Evolutionary conservation across 2,113 vertebrate species (phyloP).

Genomic region (Jaculus jaculus): DNA sequence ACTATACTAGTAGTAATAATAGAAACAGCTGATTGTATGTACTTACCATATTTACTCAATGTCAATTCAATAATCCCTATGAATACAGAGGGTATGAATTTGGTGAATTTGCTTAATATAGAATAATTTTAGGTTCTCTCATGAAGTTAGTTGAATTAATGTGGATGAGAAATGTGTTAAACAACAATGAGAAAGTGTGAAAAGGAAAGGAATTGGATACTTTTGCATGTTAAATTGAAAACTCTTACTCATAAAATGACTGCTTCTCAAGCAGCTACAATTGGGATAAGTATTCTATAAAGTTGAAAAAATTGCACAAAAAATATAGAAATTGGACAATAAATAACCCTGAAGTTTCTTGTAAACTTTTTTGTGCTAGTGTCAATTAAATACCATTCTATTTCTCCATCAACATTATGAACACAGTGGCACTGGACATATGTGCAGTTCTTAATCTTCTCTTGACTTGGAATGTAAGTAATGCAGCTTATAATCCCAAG

Average conservation of each 20-base stretch:
- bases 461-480: background rate
- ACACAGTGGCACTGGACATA: rapidly evolving
- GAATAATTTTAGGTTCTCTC: background rate
- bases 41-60: background rate
- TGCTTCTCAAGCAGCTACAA: background rate
- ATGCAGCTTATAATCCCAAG: background rate
- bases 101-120: background rate
- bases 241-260: background rate
- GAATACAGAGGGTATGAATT: background rate
- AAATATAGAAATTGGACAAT: background rate
- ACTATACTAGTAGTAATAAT: background rate
- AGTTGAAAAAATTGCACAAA: background rate
- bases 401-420: background rate
- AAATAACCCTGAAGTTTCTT: background rate
- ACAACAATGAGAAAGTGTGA: background rate
- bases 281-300: background rate
- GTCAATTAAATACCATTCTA: background rate
- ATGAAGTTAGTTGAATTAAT: background rate
- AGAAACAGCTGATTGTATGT: background rate
- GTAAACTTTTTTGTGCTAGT: background rate
- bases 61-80: background rate
- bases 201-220: background rate
- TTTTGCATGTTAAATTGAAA: background rate
- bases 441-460: background rate
- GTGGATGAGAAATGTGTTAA: background rate